Base-by-base conservation (phyloP, 2,113 vertebrate genomes). In the Brevimyrus niger region DNA sequence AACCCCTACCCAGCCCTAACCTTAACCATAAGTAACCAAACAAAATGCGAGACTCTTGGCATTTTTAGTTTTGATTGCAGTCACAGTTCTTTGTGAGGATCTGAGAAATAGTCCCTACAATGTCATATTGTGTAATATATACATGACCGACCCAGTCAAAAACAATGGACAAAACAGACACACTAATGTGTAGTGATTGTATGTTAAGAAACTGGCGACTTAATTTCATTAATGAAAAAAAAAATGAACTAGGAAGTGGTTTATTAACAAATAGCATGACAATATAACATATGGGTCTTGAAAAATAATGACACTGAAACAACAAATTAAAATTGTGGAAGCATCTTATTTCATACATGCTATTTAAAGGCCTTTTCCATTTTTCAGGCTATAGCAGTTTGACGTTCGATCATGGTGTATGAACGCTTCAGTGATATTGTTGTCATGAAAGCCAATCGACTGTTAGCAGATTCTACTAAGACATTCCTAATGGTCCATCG, bases 401-500 rank as follows among this genome's bases (percentile, higher is more conserved):
- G 50, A 19, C 23, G 46, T 42, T 53, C 55, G 47, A 47, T 23
- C 76, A 23, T 23, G 21, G 51, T 3, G 23, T 27, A 19, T 42
- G 86, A 88, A 83, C n/a, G 23, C 42, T 88, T 65, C 48, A 76
- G n/a, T 88, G 50, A 87, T 19, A 84, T 38, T 15, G 82, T 65
- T 53, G 17, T 61, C 61, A 58, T 17, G 83, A 84, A 87, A 89
- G 92, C 92, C 93, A 95, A 92, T 0, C 90, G 93, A 92, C 89
- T 91, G 27, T 91, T 90, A 92, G 92, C 65, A 91, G 93, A 93
- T 92, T 92, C 83, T 92, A 92, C 89, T 91, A 31, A 92, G 94
- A 92, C 83, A 92, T 89, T 92, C 91, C 84, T 91, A 90, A 91
- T 89, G 91, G 91, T 90, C 89, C 58, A 17, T 51, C 7, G 31